Conservation (phyloP, 1,140 invertebrate genomes). For the Tribolium castaneum region DNA sequence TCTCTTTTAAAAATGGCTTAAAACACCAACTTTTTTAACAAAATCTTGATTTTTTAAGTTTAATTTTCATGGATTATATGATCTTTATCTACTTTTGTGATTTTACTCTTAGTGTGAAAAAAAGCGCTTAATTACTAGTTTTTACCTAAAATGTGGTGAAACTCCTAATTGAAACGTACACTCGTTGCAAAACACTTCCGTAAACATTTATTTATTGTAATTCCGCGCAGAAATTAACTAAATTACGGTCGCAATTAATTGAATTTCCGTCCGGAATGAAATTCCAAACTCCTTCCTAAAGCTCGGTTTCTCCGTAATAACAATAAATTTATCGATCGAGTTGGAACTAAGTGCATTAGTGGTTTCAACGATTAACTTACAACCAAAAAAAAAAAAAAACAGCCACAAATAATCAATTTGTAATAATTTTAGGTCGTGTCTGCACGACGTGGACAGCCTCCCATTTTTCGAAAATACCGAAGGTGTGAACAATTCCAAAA, state of each 20-base stretch:
- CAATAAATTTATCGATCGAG: not conserved
- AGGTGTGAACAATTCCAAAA: conserved; percentile 2
- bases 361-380: not conserved
- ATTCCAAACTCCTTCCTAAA: not conserved
- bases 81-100: no score
- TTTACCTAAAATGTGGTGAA: no score
- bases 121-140: no score
- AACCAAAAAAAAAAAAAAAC: no score
- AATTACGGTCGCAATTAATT: not conserved
- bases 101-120: no score
- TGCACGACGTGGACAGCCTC: not conserved
- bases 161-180: no score
- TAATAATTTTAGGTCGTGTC: conserved; percentile 23
- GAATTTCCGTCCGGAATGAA: not conserved
- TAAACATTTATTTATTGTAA: not conserved
- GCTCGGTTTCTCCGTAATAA: not conserved
- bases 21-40: no score
- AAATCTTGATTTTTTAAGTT: no score
- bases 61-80: no score
- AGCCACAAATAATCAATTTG: no score
- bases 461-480: conserved; percentile 13
- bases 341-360: not conserved
- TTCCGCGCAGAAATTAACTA: not conserved
- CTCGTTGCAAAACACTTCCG: no score
- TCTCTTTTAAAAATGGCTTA: no score